Evolutionary conservation across 2,888 invertebrate genomes (phyloP), one percentile per base, ranked within the genome.

Genomic region (Lissocephala sabroskyi): DNA sequence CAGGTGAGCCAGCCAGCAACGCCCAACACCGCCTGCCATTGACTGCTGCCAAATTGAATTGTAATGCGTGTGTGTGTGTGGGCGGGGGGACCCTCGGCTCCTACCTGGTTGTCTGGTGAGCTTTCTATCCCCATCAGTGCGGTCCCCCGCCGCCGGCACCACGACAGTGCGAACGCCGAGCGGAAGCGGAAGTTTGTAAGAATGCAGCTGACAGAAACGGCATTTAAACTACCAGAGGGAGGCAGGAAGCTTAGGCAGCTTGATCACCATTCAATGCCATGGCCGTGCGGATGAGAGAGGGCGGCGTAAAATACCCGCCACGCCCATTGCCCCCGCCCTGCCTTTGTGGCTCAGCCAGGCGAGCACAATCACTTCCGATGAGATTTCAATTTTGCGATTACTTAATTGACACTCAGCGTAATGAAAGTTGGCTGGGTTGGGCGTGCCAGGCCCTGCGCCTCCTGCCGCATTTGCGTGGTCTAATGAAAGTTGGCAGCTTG

Each of bases 381-480:
- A 66, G 77, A 74, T 77, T 70, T 74, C 60, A 74, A 70, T 77
- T 77, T 63, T 52, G 62, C 60, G 74, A 74, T 77, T 74, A 62
- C 66, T 62, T 70, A 73, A 70, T 74, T 70, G 75, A 74, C 75
- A 71, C 75, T 71, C 64, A 59, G 71, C 61, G 67, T 61, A 74
- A 70, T 70, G 75, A 62, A 66, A 65, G 52, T 41, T 23, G 23
- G 4, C 7, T 5, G 23, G 23, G 23, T 41, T 7, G 5, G 26
- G 5, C n/a, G n/a, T n/a, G n/a, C n/a, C n/a, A n/a, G n/a, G n/a
- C n/a, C n/a, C n/a, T n/a, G n/a, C n/a, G n/a, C n/a, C n/a, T n/a
- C n/a, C n/a, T n/a, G n/a, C n/a, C n/a, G n/a, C n/a, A n/a, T n/a
- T n/a, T n/a, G n/a, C n/a, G n/a, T n/a, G n/a, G n/a, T n/a, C n/a